A percentile compares a stretch with the other conserved stretches of the same genome.
Conservation (phyloP, 1,140 invertebrate genomes). For the Drosophila arizonae region DNA sequence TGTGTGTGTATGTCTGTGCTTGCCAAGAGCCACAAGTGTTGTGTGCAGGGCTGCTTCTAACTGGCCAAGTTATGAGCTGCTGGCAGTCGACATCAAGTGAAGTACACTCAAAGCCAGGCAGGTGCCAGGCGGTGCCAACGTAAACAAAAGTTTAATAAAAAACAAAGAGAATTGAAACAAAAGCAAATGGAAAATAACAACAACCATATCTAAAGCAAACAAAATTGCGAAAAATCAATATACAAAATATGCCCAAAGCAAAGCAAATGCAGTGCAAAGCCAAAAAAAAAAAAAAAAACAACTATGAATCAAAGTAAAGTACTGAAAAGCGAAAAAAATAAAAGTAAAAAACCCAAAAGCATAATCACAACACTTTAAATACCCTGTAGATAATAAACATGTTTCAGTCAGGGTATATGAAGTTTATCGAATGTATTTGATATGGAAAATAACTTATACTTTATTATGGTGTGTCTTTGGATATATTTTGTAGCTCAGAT, state of each 20-base stretch:
- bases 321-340: neutral
- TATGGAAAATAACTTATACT: no score
- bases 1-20: constrained; percentile 11
- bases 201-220: constrained; percentile 46
- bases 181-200: constrained; percentile 26
- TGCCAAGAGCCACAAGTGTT: constrained; percentile 56
- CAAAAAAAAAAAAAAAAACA: constrained; percentile 17
- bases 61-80: constrained; percentile 45
- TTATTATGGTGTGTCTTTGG: no score
- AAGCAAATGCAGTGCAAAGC: constrained; percentile 60
- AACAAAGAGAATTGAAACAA: constrained; percentile 43
- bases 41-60: constrained; percentile 39
- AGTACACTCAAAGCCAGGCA: constrained; percentile 54
- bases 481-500: no score
- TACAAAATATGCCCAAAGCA: constrained; percentile 47
- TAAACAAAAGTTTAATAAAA: constrained; percentile 80
- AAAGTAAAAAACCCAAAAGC: neutral
- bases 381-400: neutral
- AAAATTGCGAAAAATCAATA: constrained; percentile 75
- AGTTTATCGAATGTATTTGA: no score
- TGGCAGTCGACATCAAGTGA: constrained; percentile 39
- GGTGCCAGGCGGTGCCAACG: constrained; percentile 77
- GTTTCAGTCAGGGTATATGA: neutral
- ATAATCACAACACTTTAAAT: constrained; percentile 14
- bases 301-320: constrained; percentile 31